Base-by-base conservation (phyloP, 2,888 invertebrate species). In the Acrobasis repandana region DNA sequence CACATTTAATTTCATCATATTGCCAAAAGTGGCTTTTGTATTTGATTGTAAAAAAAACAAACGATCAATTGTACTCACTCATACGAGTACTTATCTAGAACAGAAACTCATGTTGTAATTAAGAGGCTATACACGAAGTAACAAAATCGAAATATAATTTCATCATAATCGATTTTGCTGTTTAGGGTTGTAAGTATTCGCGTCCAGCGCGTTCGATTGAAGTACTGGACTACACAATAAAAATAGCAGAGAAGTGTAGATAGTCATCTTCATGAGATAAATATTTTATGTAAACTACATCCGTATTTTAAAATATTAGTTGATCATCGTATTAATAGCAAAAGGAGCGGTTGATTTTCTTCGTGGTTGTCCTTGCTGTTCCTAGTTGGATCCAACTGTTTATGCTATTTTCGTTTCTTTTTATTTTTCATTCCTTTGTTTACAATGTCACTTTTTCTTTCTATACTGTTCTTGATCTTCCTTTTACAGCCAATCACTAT, bases 181-280 rank as follows among this genome's bases (percentile, higher is more conserved):
- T 14, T 38, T 38, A 43, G 54, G 54, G 54, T 54, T 54, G 38
- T 54, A 54, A 54, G 54, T 54, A 38, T 16, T 54, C 54, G 54
- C 18, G 54, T 54, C 54, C 54, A 54, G 20, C 54, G 38, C 16
- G 11, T 6, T 18, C 38, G 36, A 54, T 54, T 54, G 18, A 54
- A 54, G 38, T 54, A 54, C 43, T 14, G 11, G 11, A 38, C 9
- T 18, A 9, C 14, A 38, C 38, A 54, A 54, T 54, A 38, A 20
- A 15, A 18, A 20, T 6, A 15, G n/a, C 9, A 51, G n/a, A 50
- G 28, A 28, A 50, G 50, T 28, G 8, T 28, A 28, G 4, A 20
- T 3, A 20, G 4, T 20, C 20, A 20, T 20, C 4, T 20, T 3
- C 20, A 20, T 20, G 4, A 20, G 20, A 20, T 4, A 20, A 20